These are phyloP conservation scores for Pseudobourletiella spinata DNA, from an alignment of 1,140 invertebrate species.

Conservation along the genomic window DNA sequence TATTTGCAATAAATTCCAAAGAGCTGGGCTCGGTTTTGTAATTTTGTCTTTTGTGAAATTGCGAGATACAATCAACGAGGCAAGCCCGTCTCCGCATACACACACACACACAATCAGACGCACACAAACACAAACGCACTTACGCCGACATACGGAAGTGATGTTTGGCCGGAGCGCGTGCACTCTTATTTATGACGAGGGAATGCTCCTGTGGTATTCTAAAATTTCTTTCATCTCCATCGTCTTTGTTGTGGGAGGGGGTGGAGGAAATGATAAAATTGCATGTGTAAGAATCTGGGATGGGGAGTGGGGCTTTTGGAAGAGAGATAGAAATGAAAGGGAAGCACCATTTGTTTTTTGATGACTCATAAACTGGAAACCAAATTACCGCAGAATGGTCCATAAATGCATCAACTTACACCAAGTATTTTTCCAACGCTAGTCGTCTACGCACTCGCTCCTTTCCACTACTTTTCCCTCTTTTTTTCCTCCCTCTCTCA, in stretches of 20 bases:
- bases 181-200: too few relatives aligned
- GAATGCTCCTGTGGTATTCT: too few relatives aligned
- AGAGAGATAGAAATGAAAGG: not conserved
- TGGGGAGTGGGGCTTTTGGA: not conserved
- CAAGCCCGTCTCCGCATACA: too few relatives aligned
- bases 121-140: too few relatives aligned
- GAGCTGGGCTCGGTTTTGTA: too few relatives aligned
- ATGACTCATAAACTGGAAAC: conserved; percentile 15
- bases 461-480: not conserved
- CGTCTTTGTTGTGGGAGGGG: not conserved
- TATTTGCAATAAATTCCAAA: too few relatives aligned
- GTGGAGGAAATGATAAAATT: not conserved
- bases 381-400: conserved; percentile 16
- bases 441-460: not conserved
- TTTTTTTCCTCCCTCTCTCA: not conserved
- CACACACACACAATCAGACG: too few relatives aligned
- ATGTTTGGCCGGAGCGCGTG: too few relatives aligned
- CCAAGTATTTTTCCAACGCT: not conserved
- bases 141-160: too few relatives aligned
- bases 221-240: too few relatives aligned
- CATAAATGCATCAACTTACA: conserved; percentile 17
- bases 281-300: conserved; percentile 3
- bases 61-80: too few relatives aligned
- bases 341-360: conserved; percentile 6
- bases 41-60: too few relatives aligned